phyloP scores from a whole-genome alignment of 2,888 invertebrate genomes.

The Drosophila putrida region DNA sequence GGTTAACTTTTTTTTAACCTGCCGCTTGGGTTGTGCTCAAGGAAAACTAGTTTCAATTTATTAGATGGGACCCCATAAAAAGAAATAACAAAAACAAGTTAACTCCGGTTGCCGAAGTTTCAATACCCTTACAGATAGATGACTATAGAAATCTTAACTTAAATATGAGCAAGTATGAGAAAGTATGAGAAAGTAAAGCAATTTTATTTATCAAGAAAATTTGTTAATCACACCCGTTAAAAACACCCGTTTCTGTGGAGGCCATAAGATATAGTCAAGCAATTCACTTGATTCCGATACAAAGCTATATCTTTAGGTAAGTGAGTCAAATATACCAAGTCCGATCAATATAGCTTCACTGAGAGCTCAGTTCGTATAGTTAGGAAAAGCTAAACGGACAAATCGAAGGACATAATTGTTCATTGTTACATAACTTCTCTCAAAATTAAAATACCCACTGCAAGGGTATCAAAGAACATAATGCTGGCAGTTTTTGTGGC shows the following conservation, averaged over 20 bases:
- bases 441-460: not conserved
- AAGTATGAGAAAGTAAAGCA: not conserved
- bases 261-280: not conserved
- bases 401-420: not conserved
- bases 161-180: not conserved
- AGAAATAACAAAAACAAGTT: not conserved
- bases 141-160: not conserved
- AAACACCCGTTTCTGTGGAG: not conserved
- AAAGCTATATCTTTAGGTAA: not conserved
- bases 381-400: not conserved
- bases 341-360: not conserved
- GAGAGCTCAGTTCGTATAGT: not conserved
- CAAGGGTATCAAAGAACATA: constrained; percentile 12
- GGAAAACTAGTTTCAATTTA: constrained; percentile 38
- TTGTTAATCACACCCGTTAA: too few relatives aligned
- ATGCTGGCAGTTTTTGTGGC: constrained; percentile 33
- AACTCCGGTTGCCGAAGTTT: constrained; percentile 38
- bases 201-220: too few relatives aligned
- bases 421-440: not conserved
- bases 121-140: constrained; percentile 11
- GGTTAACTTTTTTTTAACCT: constrained; percentile 24
- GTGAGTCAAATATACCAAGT: not conserved
- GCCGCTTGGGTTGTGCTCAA: constrained; percentile 34
- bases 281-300: not conserved
- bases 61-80: constrained; percentile 18